Conservation (phyloP, 2,888 invertebrate genomes). For the Holacanthella duospinosa region DNA sequence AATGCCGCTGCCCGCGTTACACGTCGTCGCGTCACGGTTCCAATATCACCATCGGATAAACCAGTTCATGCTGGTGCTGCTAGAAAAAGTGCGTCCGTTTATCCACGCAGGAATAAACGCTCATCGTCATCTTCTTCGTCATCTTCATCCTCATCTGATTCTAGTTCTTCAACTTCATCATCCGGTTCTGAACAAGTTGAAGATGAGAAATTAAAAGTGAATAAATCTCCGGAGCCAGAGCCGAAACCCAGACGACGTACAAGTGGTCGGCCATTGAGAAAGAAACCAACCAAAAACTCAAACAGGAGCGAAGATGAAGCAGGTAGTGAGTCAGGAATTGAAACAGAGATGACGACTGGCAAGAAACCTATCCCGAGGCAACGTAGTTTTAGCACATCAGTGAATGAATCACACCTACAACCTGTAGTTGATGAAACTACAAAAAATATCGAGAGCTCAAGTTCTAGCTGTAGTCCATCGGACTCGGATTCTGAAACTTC, state of each 20-base stretch:
- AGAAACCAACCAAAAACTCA: constrained; percentile 4
- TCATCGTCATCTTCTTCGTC: constrained; percentile 22
- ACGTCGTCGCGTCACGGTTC: constrained; percentile 13
- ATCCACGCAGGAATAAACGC: constrained; percentile 19
- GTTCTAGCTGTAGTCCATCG: not conserved
- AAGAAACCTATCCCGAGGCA: not conserved
- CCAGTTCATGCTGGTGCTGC: constrained; percentile 31
- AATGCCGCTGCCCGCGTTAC: not conserved
- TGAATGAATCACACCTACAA: not conserved
- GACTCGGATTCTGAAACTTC: constrained; percentile 1
- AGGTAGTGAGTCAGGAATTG: constrained; percentile 10
- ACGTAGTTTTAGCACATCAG: not conserved
- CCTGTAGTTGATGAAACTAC: not conserved
- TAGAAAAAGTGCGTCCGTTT: constrained; percentile 33
- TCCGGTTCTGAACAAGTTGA: constrained; percentile 10
- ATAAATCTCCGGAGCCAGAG: constrained; percentile 2
- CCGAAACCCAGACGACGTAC: not conserved
- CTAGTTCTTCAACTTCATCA: constrained; percentile 7
- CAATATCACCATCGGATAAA: constrained; percentile 8
- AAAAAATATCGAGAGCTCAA: not conserved
- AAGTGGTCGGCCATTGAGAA: not conserved
- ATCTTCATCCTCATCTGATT: not conserved
- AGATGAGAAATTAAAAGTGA: constrained; percentile 2
- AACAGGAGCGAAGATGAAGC: constrained; percentile 4
- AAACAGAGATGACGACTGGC: not conserved